Evolutionary conservation across 1,140 invertebrate species (phyloP), one percentile per base, ranked within the genome.

Genomic region (Glossosoma conforme): DNA sequence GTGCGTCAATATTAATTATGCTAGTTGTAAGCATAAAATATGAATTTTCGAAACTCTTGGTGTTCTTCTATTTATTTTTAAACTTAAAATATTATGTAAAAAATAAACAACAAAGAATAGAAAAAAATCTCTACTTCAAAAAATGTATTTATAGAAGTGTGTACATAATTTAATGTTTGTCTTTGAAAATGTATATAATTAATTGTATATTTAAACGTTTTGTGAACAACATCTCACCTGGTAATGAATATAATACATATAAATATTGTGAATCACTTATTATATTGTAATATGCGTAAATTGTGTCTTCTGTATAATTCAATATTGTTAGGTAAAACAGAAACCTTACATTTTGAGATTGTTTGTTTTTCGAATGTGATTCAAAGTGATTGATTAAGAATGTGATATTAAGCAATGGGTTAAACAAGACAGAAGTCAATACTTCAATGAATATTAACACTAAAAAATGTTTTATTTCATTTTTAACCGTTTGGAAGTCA

Each of bases 381-480:
- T 49, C 19, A n/a, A 50, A 54, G 56, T 54, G 56, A 58, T 58
- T 58, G 56, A 58, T 54, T 54, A 17, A 51, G 56, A 58, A 54
- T 58, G 56, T 58, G 56, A 58, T 58, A 58, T 43, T 46, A 51
- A 52, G 24, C 56, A 54, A 49, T 58, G 56, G 56, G 52, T 47
- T 54, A 46, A 15, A n/a, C n/a, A n/a, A n/a, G n/a, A n/a, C n/a
- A n/a, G n/a, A n/a, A n/a, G n/a, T n/a, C n/a, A n/a, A n/a, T n/a
- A n/a, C n/a, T n/a, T n/a, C n/a, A n/a, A 9, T 30, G 25, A n/a
- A 9, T 30, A 30, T 30, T 30, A 30, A 9, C n/a, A 30, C n/a
- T 30, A 30, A 9, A n/a, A 30, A 9, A 9, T n/a, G n/a, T n/a
- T n/a, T n/a, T n/a, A n/a, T n/a, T n/a, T n/a, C n/a, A n/a, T n/a